Evolutionary conservation across 2,888 invertebrate genomes (phyloP).

Genomic region (Caenorhabditis sp.): DNA sequence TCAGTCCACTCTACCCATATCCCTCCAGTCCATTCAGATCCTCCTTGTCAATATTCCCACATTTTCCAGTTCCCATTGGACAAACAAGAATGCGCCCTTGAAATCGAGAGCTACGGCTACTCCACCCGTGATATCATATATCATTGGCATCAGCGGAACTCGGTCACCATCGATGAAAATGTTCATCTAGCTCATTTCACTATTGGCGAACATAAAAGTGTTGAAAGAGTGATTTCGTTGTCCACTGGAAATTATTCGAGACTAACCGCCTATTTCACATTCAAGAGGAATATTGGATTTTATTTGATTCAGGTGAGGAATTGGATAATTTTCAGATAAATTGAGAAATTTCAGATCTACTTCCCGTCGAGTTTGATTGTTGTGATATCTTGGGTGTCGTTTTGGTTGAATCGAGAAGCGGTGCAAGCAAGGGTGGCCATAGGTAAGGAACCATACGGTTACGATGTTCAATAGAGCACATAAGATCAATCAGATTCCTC

Average conservation of each 20-base stretch:
- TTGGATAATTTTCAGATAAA: too few species aligned
- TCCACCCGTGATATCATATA: slow-evolving; percentile 71
- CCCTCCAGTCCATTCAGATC: too few species aligned
- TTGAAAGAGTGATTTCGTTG: slow-evolving; percentile 69
- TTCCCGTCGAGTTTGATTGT: slow-evolving; percentile 71
- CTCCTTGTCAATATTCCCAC: too few species aligned
- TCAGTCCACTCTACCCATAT: too few species aligned
- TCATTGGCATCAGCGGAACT: slow-evolving; percentile 68
- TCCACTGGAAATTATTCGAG: slow-evolving; percentile 72
- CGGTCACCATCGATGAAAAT: slow-evolving; percentile 70
- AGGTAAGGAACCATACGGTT: slow-evolving; percentile 45
- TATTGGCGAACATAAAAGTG: slow-evolving; percentile 67
- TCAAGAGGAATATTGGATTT: slow-evolving; percentile 71
- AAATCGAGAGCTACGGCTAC: slow-evolving; percentile 71
- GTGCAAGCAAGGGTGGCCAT: slow-evolving; percentile 72
- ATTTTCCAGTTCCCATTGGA: slow-evolving; percentile 69
- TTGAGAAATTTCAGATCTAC: too few species aligned
- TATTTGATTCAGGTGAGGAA: slow-evolving; percentile 72
- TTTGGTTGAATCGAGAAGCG: slow-evolving; percentile 71
- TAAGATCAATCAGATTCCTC: too few species aligned
- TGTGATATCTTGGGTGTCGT: slow-evolving; percentile 71
- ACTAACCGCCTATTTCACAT: slow-evolving; percentile 69
- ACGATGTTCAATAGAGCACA: too few species aligned
- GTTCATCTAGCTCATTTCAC: slow-evolving; percentile 72
- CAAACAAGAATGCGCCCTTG: slow-evolving; percentile 67